Percentiles rank a stretch among this genome's conserved stretches.
Evolutionary conservation across 2,113 vertebrate species (phyloP).

Genomic region (Hucho hucho): DNA sequence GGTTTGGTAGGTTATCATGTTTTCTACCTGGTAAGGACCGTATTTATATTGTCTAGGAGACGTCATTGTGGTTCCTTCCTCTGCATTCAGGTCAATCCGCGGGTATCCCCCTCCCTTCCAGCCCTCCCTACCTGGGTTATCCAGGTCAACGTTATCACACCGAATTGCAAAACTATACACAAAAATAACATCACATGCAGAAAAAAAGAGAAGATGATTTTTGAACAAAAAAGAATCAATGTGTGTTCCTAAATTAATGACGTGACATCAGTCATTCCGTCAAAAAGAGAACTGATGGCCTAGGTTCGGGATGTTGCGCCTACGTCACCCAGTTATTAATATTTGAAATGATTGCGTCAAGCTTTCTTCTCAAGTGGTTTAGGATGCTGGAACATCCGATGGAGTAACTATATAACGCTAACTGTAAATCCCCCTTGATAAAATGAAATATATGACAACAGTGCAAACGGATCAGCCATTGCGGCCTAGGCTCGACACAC

Average conservation of each 20-base stretch:
- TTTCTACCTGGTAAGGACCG: not conserved
- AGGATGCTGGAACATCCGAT: not conserved
- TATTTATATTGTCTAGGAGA: slow-evolving; percentile 26
- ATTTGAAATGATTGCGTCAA: not conserved
- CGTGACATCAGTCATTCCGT: not conserved
- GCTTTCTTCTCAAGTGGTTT: not conserved
- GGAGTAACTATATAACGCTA: too few species aligned
- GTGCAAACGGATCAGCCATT: too few species aligned
- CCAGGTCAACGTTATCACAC: not conserved
- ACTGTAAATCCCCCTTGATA: too few species aligned
- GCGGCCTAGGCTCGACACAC: too few species aligned
- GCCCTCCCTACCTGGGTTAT: too few species aligned
- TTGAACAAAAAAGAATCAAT: not conserved
- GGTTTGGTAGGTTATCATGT: not conserved
- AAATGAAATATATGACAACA: too few species aligned
- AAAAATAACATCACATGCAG: too few species aligned
- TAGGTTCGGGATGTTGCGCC: not conserved
- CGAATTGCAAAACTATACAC: not conserved
- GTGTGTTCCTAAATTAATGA: not conserved
- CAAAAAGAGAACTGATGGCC: not conserved
- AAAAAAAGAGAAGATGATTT: not conserved
- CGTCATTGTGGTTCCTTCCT: not conserved
- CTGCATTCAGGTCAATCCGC: not conserved
- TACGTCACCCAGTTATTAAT: not conserved
- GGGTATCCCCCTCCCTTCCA: slow-evolving; percentile 4